Evolutionary conservation across 2,888 invertebrate species (phyloP).

Genomic region (Orthosia incerta): DNA sequence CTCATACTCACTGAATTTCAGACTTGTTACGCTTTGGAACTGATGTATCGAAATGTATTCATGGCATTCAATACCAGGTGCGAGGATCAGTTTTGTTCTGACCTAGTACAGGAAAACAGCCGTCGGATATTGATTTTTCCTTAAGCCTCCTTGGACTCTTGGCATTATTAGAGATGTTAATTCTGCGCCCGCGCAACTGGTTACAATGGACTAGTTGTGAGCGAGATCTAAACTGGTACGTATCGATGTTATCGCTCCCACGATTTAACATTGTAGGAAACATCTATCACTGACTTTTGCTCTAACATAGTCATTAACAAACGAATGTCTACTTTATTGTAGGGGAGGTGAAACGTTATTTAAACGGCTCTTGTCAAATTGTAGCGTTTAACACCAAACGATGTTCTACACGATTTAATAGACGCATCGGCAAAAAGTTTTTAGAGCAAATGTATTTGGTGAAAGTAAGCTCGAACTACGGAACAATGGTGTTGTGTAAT

Average conservation of each 20-base stretch:
- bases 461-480: conserved; percentile 64
- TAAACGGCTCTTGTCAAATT: conserved; percentile 12
- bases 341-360: conserved; percentile 1
- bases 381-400: conserved; percentile 45
- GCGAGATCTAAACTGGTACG: conserved; percentile 60
- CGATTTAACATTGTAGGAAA: conserved; percentile 66
- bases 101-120: conserved; percentile 40
- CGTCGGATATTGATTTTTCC: conserved; percentile 38
- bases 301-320: conserved; percentile 37
- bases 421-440: conserved; percentile 58
- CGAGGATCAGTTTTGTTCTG: neutral
- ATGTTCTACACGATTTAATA: conserved; percentile 66
- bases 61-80: conserved; percentile 27
- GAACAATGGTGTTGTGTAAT: conserved; percentile 60
- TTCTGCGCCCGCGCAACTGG: conserved; percentile 59
- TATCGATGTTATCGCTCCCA: conserved; percentile 65
- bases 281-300: conserved; percentile 71
- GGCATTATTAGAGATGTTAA: conserved; percentile 45
- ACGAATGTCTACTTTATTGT: conserved; percentile 53
- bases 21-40: too few species aligned
- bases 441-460: conserved; percentile 65
- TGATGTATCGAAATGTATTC: neutral
- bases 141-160: conserved; percentile 9
- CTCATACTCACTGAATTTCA: too few species aligned
- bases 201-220: conserved; percentile 65